Conservation (phyloP, 1,140 invertebrate species). For the Apis cerana region DNA sequence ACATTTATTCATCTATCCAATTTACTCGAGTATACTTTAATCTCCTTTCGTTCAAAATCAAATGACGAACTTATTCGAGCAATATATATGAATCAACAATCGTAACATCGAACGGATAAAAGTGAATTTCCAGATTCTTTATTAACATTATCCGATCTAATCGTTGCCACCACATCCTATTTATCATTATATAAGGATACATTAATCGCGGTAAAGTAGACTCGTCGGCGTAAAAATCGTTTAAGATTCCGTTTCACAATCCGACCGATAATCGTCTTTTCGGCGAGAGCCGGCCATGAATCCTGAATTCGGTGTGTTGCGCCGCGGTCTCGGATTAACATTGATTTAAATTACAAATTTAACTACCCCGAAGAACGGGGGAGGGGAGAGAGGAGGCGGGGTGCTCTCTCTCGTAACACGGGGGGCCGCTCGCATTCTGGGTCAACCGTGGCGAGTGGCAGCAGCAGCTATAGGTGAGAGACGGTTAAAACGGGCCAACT, state of each 20-base stretch:
- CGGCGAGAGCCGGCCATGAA: conserved; percentile 57
- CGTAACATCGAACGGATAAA: too few species aligned
- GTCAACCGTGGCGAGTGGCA: conserved; percentile 48
- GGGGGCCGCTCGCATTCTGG: conserved; percentile 54
- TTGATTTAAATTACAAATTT: conserved; percentile 73
- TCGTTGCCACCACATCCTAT: too few species aligned
- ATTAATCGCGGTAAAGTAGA: too few species aligned
- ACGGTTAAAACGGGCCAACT: conserved; percentile 58
- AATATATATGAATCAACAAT: too few species aligned
- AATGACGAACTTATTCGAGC: too few species aligned
- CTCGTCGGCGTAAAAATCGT: conserved; percentile 16
- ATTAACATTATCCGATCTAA: too few species aligned
- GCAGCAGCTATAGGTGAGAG: conserved; percentile 38
- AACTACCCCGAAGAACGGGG: conserved; percentile 56
- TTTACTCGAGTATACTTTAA: too few species aligned
- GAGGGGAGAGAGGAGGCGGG: background rate
- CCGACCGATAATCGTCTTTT: conserved; percentile 58
- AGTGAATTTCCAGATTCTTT: too few species aligned
- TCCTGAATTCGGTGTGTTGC: conserved; percentile 56
- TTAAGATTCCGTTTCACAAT: conserved; percentile 42
- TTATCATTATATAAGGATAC: too few species aligned
- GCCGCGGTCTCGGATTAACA: conserved; percentile 64
- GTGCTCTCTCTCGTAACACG: conserved; percentile 38
- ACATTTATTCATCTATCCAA: too few species aligned
- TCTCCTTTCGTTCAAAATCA: too few species aligned